phyloP scores from a whole-genome alignment of 2,888 invertebrate species.

The Sylvicola cinctus region DNA sequence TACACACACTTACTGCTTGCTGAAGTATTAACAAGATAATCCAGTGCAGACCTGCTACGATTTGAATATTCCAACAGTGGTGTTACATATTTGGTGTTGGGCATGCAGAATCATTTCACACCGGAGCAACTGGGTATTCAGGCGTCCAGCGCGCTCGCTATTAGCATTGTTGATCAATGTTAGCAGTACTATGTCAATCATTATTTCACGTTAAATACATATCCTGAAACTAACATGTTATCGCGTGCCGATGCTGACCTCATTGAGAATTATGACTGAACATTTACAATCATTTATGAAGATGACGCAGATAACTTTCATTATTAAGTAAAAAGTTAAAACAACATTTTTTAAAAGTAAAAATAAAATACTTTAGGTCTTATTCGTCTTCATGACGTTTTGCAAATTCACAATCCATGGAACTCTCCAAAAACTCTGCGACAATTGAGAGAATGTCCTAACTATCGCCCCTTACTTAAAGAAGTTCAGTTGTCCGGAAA shows the following conservation, averaged over 20 bases:
- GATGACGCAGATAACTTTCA: constrained; percentile 45
- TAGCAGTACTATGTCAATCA: constrained; percentile 24
- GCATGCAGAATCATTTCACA: constrained; percentile 65
- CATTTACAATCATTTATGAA: constrained; percentile 66
- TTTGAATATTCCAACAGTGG: constrained; percentile 95
- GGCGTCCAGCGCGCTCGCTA: constrained; percentile 85
- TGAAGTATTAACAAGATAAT: constrained; percentile 78
- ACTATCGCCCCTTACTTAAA: constrained; percentile 49
- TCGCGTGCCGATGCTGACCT: constrained; percentile 54
- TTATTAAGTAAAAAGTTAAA: too few species aligned
- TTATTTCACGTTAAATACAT: constrained; percentile 43
- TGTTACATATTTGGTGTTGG: too few species aligned
- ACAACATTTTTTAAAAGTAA: too few species aligned
- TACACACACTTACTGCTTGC: constrained; percentile 94
- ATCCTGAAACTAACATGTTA: constrained; percentile 40
- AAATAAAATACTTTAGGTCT: too few species aligned
- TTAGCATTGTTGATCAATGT: constrained; percentile 59
- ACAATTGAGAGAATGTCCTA: constrained; percentile 30
- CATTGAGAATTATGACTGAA: constrained; percentile 55
- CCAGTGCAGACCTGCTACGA: constrained; percentile 90
- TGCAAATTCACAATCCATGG: constrained; percentile 45
- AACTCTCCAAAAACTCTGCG: constrained; percentile 44
- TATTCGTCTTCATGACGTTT: constrained; percentile 53
- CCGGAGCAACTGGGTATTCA: constrained; percentile 92
- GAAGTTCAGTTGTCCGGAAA: constrained; percentile 48